Base-by-base conservation (phyloP, 1,140 invertebrate species). In the Paraescarpia echinospica region DNA sequence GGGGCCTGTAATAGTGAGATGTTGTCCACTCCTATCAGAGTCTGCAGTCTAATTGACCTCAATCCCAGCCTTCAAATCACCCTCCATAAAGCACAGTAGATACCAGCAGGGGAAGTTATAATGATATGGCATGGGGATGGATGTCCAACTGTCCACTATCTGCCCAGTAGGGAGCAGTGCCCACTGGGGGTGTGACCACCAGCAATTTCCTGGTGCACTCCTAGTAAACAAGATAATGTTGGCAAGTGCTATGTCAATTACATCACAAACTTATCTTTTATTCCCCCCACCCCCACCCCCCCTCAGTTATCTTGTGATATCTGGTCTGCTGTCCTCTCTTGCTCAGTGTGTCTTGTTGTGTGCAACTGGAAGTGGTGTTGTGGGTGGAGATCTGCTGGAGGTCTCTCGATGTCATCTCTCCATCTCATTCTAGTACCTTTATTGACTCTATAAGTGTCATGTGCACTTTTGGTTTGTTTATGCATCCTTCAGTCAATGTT, bases 241-340 rank as follows among this genome's bases (percentile, higher is more conserved):
- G 59, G 59, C 59, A 77, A 77, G 59, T 77, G 9, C 59, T 77
- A 6, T 77, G 59, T 77, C 59, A 77, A 77, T 77, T 77, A 77
- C 59, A 77, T 77, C 59, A 77, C 59, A 77, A 31, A 77, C 59
- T 77, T 77, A 77, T 77, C 59, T 77, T 77, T 77, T 77, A 77
- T 77, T 77, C 27, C 22, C 59, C 59, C 59, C 48, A 0, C 8
- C 48, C 59, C 22, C 2, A 18, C 41, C 4, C 41, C 12, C 41
- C 12, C 4, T 4, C 41, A 77, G 18, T 77, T 77, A 77, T 77
- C 59, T 12, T 18, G 14, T 5, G 59, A 77, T 77, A 14, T 77
- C 59, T 77, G 48, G 48, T 8, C 22, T 27, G 59, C 27, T 77
- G 59, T 31, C 59, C 8, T 77, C 59, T 77, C 59, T 77, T 12